Evolutionary conservation across 2,113 vertebrate species (phyloP), one percentile per base, ranked within the genome.

Genomic region (Taurulus bubalis): DNA sequence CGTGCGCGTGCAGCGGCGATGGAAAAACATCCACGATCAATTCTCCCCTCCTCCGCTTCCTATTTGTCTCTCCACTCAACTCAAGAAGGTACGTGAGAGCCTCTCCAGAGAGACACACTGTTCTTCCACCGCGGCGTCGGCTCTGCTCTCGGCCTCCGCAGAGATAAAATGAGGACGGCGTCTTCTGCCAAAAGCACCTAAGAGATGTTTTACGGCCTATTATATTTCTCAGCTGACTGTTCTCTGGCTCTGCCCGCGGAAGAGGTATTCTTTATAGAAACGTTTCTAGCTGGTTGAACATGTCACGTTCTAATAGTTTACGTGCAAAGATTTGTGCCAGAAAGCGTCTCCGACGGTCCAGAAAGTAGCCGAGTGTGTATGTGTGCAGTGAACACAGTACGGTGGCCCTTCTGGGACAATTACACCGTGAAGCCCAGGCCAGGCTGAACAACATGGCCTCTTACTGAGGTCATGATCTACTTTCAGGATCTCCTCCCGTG

Each of bases 41-140:
- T 70, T 67, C 34, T 63, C 30, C 32, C 38, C 24, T 55, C 9
- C 62, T 32, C 18, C 22, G 26, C 59, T 67, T 71, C 45, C 40
- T 70, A 32, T 90, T 83, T 85, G 58, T 74, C 78, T 82, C 71
- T 79, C 69, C 56, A 49, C 51, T 83, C 69, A 49, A 56, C 11
- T 47, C 32, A 32, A 71, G 74, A 51, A 79, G 80, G 76, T 72
- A 76, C 59, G 15, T 38, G 71, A 88, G 65, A 40, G 73, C 38
- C 62, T 32, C 51, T 69, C 53, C 34, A 40, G 60, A 74, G 71
- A 79, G 71, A 83, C 56, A 36, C 68, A 7, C 12, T 78, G 63
- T 72, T 75, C 72, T 77, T 22, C 32, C 40, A 16, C 67, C 14
- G 70, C 2, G 58, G 28, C 16, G 62, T 53, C 26, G 10, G 55